Conservation (phyloP, 1,140 invertebrate species). For the Choristoneura fumiferana region DNA sequence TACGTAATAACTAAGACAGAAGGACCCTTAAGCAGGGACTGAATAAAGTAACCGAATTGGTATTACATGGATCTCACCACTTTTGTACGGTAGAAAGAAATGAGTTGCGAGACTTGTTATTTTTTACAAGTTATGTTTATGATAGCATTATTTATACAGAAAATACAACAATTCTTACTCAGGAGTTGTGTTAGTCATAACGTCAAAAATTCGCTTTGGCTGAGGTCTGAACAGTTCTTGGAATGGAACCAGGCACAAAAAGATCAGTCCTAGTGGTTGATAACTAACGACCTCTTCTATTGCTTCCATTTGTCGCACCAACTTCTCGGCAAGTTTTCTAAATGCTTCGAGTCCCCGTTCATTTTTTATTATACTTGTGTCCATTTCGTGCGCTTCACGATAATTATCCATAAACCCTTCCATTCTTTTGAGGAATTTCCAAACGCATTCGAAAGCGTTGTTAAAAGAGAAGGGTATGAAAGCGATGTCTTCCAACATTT, state of each 20-base stretch:
- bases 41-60: too few species aligned
- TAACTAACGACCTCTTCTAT: conserved; percentile 82
- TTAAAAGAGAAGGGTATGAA: conserved; percentile 78
- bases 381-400: conserved; percentile 83
- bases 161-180: conserved; percentile 49
- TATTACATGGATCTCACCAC: too few species aligned
- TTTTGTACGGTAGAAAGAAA: too few species aligned
- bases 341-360: conserved; percentile 79
- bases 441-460: conserved; percentile 81
- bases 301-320: conserved; percentile 79
- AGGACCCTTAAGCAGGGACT: too few species aligned
- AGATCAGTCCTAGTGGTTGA: conserved; percentile 83
- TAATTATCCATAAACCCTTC: conserved; percentile 83
- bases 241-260: conserved; percentile 84
- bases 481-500: conserved; percentile 77
- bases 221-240: conserved; percentile 84
- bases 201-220: conserved; percentile 82
- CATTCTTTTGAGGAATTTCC: conserved; percentile 84
- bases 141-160: too few species aligned
- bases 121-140: too few species aligned
- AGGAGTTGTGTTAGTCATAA: conserved; percentile 66
- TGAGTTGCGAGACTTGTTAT: too few species aligned
- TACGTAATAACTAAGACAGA: too few species aligned
- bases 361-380: conserved; percentile 76
- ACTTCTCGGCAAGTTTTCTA: conserved; percentile 80